Base-by-base conservation (phyloP, 2,888 invertebrate species). In the Lycocerus yunnanus region DNA sequence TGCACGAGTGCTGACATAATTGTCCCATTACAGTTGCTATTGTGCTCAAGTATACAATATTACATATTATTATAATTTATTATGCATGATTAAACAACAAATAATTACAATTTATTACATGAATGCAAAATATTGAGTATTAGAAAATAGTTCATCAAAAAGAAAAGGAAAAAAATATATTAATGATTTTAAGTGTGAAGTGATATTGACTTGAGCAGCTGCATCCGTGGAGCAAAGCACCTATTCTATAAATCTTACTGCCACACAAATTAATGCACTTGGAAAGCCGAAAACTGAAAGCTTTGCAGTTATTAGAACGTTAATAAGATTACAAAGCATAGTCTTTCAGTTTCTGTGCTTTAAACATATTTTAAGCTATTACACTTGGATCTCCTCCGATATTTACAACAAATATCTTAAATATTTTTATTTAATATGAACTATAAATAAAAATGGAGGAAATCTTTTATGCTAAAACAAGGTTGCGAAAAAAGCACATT, bases 1-100 rank as follows among this genome's bases (percentile, higher is more conserved):
- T 87, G 86, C 87, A 86, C 87, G 87, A 86, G 87, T 87, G 87
- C 86, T 84, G 86, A 85, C 84, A 85, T 85, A 85, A 84, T 85
- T 84, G 83, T 83, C 82, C 82, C 78, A 73, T 82, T 82, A 82
- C 81, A 83, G 79, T 78, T 78, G 83, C 77, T 75, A 59, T 75
- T 79, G 79, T 81, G 75, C 75, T 73, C 72, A 75, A 75, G 73
- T 73, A 73, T 73, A 73, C 72, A 73, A 73, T 68, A 20, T 69
- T 72, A 67, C 61, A 70, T 72, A 67, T 71, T n/a, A 65, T 65
- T 16, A 20, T 20, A n/a, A n/a, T n/a, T n/a, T n/a, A n/a, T n/a
- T 72, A 21, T 72, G 68, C 63, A 72, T 58, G 61, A 69, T 69
- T 59, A 72, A 72, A 69, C 58, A 15, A 71, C 24, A 66, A 58